Conservation (phyloP, 2,113 vertebrate species). For the Perognathus longimembris region DNA sequence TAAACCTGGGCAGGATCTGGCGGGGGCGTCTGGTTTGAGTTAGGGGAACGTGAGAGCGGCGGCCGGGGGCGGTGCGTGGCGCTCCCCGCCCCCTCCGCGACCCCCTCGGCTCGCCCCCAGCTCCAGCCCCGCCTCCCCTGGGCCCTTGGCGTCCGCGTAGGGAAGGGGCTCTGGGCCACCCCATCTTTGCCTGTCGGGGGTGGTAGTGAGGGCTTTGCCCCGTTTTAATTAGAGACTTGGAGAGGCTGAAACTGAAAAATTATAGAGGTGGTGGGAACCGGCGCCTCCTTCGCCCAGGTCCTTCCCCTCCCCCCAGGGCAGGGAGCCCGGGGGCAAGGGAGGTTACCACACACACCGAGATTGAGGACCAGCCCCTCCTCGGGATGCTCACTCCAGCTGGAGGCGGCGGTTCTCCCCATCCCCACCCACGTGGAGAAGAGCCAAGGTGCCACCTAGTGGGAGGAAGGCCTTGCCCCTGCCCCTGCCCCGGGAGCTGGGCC, state of each 20-base stretch:
- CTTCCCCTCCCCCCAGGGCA: neutral
- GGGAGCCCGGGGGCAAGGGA: neutral
- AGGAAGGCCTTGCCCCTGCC: neutral
- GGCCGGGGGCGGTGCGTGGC: neutral
- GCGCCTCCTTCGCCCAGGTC: neutral
- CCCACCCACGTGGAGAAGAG: neutral
- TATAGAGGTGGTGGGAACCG: constrained; percentile 67
- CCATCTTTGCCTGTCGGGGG: constrained; percentile 40
- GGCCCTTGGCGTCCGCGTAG: constrained; percentile 9
- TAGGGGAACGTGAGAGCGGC: constrained; percentile 71
- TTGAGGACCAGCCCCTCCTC: neutral
- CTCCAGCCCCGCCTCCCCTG: neutral
- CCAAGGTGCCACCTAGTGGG: too few relatives aligned
- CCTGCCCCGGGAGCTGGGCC: neutral
- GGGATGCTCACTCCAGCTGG: neutral
- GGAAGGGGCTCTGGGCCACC: neutral
- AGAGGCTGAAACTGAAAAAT: constrained; percentile 73
- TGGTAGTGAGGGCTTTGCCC: constrained; percentile 54
- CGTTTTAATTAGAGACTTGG: constrained; percentile 73
- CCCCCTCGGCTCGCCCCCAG: constrained; percentile 6
- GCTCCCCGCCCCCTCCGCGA: constrained; percentile 31
- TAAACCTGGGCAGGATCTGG: constrained; percentile 57
- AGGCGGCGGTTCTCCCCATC: neutral
- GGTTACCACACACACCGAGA: neutral
- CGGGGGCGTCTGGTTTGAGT: constrained; percentile 80